Conservation (phyloP, 2,113 vertebrate genomes). For the Corythoichthys intestinalis region DNA sequence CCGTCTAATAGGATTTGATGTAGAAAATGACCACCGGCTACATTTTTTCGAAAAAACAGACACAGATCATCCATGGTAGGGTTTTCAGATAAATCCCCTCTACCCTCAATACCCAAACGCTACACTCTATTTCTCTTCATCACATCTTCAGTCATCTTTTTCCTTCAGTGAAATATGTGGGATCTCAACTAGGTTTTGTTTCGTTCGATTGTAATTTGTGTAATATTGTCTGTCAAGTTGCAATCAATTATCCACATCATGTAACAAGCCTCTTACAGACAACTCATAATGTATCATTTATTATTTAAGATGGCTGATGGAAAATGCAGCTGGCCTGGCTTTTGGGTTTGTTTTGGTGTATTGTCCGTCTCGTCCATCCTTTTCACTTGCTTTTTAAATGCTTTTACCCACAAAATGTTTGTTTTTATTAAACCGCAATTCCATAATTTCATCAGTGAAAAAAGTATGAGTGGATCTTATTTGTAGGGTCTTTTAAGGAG, state of each 20-base stretch:
- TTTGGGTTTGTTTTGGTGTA: constrained; percentile 58
- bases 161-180: constrained; percentile 15
- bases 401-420: constrained; percentile 30
- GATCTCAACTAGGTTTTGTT: constrained; percentile 23
- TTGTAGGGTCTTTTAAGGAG: neutral
- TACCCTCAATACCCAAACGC: neutral
- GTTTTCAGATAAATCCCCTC: constrained; percentile 45
- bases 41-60: constrained; percentile 47
- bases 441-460: constrained; percentile 12
- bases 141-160: neutral
- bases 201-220: constrained; percentile 23
- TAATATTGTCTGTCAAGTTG: constrained; percentile 30
- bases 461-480: neutral
- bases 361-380: constrained; percentile 26
- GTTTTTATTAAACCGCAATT: constrained; percentile 16
- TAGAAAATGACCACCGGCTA: constrained; percentile 71
- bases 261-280: constrained; percentile 60
- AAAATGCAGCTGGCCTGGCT: constrained; percentile 65
- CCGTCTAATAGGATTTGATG: constrained; percentile 77
- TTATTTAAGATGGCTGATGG: constrained; percentile 70
- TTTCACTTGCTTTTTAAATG: constrained; percentile 21
- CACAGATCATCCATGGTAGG: constrained; percentile 27
- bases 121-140: constrained; percentile 12
- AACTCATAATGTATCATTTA: constrained; percentile 69
- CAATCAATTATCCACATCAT: constrained; percentile 47